Evolutionary conservation across 2,797 vertebrate genomes (phyloP).

Genomic region (Rhynchotus rufescens): DNA sequence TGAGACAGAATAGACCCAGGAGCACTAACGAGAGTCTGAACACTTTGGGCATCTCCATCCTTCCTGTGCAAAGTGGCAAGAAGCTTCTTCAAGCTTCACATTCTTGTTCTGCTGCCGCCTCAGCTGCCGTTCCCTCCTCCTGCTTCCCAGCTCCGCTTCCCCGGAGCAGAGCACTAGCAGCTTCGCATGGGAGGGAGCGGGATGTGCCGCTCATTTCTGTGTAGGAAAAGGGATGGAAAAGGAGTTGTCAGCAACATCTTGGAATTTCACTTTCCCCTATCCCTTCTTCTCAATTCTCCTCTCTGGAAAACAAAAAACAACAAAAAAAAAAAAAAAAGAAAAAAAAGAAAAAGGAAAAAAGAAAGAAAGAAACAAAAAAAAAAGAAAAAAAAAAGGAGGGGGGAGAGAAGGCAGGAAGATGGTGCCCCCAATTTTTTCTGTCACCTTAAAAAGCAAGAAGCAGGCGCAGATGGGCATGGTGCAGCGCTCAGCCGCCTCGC

Average conservation of each 20-base stretch:
- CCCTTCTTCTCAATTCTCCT: not conserved
- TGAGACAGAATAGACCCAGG: constrained; percentile 21
- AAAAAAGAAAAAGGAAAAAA: no score
- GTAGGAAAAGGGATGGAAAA: not conserved
- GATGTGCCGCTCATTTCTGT: not conserved
- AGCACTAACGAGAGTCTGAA: constrained; percentile 28
- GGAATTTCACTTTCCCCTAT: not conserved
- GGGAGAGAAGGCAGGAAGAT: not conserved
- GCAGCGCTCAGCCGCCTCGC: not conserved
- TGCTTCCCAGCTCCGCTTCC: not conserved
- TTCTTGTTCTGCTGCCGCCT: not conserved
- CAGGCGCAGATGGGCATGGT: constrained; percentile 1
- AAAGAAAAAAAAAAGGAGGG: not conserved
- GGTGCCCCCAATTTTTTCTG: not conserved
- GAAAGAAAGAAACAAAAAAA: no score
- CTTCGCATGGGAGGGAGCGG: not conserved
- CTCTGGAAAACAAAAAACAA: not conserved
- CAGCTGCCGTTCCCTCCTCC: not conserved
- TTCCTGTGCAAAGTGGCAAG: not conserved
- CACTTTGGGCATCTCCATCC: constrained; percentile 51
- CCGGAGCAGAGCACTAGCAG: not conserved
- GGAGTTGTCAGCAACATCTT: constrained; percentile 1
- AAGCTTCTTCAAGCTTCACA: constrained; percentile 24
- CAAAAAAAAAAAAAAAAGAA: no score
- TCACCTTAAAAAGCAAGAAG: not conserved